Evolutionary conservation across 2,888 invertebrate genomes (phyloP).

Genomic region (Euzophera pinguis): DNA sequence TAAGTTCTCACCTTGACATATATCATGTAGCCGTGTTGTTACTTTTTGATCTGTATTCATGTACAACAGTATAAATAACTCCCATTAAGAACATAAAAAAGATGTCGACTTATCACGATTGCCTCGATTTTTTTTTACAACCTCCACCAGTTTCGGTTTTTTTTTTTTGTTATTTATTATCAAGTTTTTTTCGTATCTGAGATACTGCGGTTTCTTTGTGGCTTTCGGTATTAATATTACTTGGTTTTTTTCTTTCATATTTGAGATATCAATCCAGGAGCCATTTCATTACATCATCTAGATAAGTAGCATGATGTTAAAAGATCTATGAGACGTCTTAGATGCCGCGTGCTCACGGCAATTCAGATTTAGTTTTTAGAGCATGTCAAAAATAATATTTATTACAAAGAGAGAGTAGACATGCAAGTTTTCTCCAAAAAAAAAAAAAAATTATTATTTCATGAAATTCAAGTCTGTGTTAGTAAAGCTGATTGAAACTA

Average conservation of each 20-base stretch:
- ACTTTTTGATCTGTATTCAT: slow-evolving; percentile 5
- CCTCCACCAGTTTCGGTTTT: not conserved
- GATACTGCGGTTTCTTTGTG: slow-evolving; percentile 32
- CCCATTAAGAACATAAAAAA: slow-evolving; percentile 22
- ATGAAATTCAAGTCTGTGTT: too few relatives aligned
- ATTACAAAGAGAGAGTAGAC: not conserved
- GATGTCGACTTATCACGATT: slow-evolving; percentile 30
- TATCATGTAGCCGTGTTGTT: not conserved
- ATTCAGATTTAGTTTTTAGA: not conserved
- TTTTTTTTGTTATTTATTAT: slow-evolving; percentile 29
- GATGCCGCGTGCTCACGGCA: not conserved
- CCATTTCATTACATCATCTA: slow-evolving; percentile 7
- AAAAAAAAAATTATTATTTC: not conserved
- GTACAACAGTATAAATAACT: slow-evolving; percentile 9
- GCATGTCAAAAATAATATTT: not conserved
- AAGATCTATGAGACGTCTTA: not conserved
- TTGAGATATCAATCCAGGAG: slow-evolving; percentile 1
- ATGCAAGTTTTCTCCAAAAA: not conserved
- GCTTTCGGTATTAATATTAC: slow-evolving; percentile 33
- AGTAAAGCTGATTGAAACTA: too few relatives aligned
- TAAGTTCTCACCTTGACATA: slow-evolving; percentile 9
- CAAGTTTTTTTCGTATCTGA: slow-evolving; percentile 35
- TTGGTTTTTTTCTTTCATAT: slow-evolving; percentile 25
- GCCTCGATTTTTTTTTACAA: slow-evolving; percentile 16
- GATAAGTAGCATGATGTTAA: slow-evolving; percentile 3